Evolutionary conservation across 2,113 vertebrate species (phyloP).

Genomic region (Speoplatyrhinus poulsoni): DNA sequence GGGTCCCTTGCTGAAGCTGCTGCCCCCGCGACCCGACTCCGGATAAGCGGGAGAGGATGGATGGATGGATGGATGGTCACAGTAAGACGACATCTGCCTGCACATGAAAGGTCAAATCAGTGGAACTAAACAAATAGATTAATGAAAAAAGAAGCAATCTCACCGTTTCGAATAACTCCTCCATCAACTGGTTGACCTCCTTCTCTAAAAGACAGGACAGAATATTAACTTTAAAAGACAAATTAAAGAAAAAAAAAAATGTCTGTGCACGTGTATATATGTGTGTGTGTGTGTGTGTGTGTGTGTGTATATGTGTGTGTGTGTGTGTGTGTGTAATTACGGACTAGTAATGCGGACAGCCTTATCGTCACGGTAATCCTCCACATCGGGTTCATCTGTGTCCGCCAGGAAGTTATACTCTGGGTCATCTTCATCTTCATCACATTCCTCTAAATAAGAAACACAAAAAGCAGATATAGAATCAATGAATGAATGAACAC

Average conservation of each 20-base stretch:
- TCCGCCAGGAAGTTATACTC: constrained; percentile 97
- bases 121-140: not conserved
- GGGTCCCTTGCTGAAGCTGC: too few species aligned
- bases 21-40: too few species aligned
- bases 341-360: constrained; percentile 95
- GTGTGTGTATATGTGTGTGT: not conserved
- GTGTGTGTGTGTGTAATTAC: constrained; percentile 49
- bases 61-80: too few species aligned
- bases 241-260: not conserved
- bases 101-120: too few species aligned
- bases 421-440: constrained; percentile 96
- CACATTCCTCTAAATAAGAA: constrained; percentile 82
- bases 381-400: constrained; percentile 88
- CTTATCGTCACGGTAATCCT: constrained; percentile 93
- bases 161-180: constrained; percentile 95
- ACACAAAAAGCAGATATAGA: constrained; percentile 5
- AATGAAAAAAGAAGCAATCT: constrained; percentile 38
- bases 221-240: not conserved
- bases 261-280: too few species aligned
- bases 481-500: not conserved
- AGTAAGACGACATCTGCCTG: too few species aligned
- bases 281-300: constrained; percentile 9
- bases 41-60: too few species aligned
- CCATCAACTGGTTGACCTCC: constrained; percentile 96
- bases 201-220: constrained; percentile 80